These are phyloP conservation scores for Coregonus sp. DNA, from an alignment of 2,797 vertebrate species.

Conservation along the genomic window DNA sequence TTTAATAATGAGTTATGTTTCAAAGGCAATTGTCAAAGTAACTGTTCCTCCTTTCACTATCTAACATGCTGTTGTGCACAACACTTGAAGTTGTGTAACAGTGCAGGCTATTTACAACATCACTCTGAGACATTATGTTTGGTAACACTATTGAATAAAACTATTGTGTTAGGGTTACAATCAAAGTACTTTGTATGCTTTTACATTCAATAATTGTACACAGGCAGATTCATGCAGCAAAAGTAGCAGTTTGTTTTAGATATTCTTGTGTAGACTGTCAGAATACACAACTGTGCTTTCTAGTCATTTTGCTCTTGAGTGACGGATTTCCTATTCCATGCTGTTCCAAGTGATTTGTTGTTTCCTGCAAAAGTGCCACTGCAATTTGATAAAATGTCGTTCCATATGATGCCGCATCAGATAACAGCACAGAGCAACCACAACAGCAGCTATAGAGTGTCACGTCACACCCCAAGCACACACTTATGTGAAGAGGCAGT, in stretches of 20 bases:
- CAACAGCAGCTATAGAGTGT: constrained; percentile 59
- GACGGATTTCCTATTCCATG: neutral
- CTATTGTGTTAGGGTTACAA: neutral
- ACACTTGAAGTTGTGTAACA: neutral
- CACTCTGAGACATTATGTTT: neutral
- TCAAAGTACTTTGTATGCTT: neutral
- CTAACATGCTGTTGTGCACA: neutral
- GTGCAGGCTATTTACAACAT: too few species aligned
- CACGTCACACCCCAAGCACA: constrained; percentile 53
- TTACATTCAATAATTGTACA: neutral
- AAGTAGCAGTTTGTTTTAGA: neutral
- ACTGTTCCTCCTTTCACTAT: neutral
- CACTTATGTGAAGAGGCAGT: constrained; percentile 67
- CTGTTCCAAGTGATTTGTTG: constrained; percentile 6
- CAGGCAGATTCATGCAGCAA: neutral
- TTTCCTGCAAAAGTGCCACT: constrained; percentile 42
- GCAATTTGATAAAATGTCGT: constrained; percentile 61
- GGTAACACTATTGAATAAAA: neutral
- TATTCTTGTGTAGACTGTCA: neutral
- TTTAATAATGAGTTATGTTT: neutral
- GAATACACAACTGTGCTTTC: neutral
- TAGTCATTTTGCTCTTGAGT: neutral
- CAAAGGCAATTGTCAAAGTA: too few species aligned
- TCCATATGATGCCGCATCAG: constrained; percentile 63
- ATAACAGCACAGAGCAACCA: constrained; percentile 56